phyloP scores from a whole-genome alignment of 2,888 invertebrate species.

The Drosophila histrio region DNA sequence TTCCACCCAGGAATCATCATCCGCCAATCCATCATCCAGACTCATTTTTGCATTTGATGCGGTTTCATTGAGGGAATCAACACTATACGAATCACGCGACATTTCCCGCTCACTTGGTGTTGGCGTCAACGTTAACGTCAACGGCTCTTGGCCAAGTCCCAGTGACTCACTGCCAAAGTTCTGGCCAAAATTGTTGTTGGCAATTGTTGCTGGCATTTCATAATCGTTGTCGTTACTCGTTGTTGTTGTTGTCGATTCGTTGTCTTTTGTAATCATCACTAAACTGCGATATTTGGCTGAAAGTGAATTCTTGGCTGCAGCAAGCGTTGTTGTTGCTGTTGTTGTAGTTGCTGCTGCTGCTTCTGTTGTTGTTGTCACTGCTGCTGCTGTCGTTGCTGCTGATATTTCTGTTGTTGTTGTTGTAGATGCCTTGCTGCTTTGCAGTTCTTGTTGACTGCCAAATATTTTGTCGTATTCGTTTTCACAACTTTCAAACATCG shows the following conservation, averaged over 20 bases:
- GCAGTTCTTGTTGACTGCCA: conserved; percentile 52
- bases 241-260: conserved; percentile 60
- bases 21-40: conserved; percentile 93
- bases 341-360: conserved; percentile 15
- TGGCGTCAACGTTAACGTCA: conserved; percentile 32
- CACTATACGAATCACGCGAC: conserved; percentile 66
- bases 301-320: conserved; percentile 78
- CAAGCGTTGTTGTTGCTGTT: conserved; percentile 18
- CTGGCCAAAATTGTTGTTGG: conserved; percentile 57
- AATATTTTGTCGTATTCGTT: conserved; percentile 76
- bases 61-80: conserved; percentile 69
- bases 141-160: conserved; percentile 28
- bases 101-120: conserved; percentile 62
- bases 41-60: conserved; percentile 80
- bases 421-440: conserved; percentile 24
- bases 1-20: conserved; percentile 96
- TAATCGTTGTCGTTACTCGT: conserved; percentile 56
- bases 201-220: conserved; percentile 59
- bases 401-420: conserved; percentile 7
- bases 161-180: conserved; percentile 68
- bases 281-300: conserved; percentile 92
- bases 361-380: conserved; percentile 30
- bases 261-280: conserved; percentile 94
- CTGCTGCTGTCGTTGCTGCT: conserved; percentile 24
- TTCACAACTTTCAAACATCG: conserved; percentile 71